Conservation (phyloP, 1,140 invertebrate genomes). For the Thaumatotibia leucotreta region DNA sequence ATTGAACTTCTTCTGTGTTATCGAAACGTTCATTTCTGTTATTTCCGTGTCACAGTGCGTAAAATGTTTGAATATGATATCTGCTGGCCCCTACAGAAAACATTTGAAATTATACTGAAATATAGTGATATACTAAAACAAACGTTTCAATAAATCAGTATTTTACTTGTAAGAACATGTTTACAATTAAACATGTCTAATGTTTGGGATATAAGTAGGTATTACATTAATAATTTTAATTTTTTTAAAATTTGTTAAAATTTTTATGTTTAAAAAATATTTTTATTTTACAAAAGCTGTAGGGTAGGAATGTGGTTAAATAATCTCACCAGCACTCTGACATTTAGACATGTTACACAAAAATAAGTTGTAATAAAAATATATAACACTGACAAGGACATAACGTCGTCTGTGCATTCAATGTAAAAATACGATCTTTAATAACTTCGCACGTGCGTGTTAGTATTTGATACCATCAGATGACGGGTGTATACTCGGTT, state of each 20-base stretch:
- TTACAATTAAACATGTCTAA: too few species aligned
- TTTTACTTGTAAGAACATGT: too few species aligned
- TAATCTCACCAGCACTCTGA: neutral
- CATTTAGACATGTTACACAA: neutral
- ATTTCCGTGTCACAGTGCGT: neutral
- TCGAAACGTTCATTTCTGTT: neutral
- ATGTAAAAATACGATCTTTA: neutral
- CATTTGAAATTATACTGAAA: neutral
- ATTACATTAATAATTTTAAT: too few species aligned
- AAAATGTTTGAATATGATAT: neutral
- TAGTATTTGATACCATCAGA: constrained; percentile 7
- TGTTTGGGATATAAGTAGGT: too few species aligned
- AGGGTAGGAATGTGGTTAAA: neutral
- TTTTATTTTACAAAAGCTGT: too few species aligned
- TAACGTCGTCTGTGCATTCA: neutral
- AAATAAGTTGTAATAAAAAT: neutral
- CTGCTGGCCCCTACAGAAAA: constrained; percentile 5
- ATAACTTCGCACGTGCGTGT: neutral
- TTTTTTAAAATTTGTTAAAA: too few species aligned
- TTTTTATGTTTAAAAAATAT: too few species aligned
- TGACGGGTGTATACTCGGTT: too few species aligned
- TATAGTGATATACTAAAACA: neutral
- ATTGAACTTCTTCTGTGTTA: neutral
- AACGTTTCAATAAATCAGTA: too few species aligned
- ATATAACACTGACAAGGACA: neutral